Evolutionary conservation across 2,797 vertebrate species (phyloP), one percentile per base, ranked within the genome.

Genomic region (Margarornis squamiger): DNA sequence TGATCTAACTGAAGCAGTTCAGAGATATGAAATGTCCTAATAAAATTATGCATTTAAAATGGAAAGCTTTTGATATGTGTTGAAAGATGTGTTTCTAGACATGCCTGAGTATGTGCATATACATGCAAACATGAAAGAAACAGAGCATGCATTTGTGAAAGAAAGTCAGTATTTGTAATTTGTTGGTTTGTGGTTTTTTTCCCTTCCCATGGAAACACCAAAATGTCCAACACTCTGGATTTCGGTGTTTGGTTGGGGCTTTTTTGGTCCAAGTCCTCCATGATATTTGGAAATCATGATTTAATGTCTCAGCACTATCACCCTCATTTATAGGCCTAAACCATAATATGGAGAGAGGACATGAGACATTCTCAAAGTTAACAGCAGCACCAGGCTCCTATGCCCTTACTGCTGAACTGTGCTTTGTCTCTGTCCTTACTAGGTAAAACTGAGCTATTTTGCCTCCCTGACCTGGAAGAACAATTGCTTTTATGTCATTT

Each of bases 21-120:
- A 65, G 38, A 62, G 10, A 54, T 14, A 18, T 23, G 34, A 13
- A 81, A 39, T 4, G 1, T 27, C 15, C 29, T 49, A 79, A 95
- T 83, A 88, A 92, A 95, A 63, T 2, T 14, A 7, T 19, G 20
- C 6, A 22, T 67, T 93, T 83, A 41, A 79, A 94, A 87, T 46
- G 58, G 54, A 12, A 54, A 54, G 18, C 32, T 76, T 72, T 73
- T 73, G 11, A 66, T 58, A 79, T 9, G 7, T 48, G 45, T 49
- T 11, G 9, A 89, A 81, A 76, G 14, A 15, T 14, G 4, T 26
- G 15, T 51, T 85, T 94, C 59, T 78, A 32, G 55, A 29, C 19
- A 7, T 51, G 26, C 9, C 21, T 68, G 12, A 59, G 15, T 39
- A 20, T 17, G 14, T 62, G 48, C 7, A 6, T 49, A 36, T 11